Conservation (phyloP, 2,113 vertebrate genomes). For the Hippolais icterina region DNA sequence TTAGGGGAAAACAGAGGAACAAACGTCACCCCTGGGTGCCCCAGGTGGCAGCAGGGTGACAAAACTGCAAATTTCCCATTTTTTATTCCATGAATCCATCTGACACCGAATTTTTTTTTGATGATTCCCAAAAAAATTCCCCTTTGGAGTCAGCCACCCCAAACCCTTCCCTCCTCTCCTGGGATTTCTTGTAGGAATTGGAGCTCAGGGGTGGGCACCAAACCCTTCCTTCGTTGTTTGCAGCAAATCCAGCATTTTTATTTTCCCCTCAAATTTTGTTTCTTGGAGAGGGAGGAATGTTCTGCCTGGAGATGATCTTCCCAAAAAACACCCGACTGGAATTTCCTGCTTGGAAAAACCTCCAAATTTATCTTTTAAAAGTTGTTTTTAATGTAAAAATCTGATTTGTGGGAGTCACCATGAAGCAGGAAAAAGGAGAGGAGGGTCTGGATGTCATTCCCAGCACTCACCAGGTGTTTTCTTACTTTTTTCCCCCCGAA, state of each 20-base stretch:
- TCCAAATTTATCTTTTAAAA: not conserved
- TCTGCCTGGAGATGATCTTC: not conserved
- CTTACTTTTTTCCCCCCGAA: not conserved
- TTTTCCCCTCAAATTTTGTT: not conserved
- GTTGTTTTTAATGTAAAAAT: not conserved
- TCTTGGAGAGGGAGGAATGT: not conserved
- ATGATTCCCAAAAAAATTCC: not conserved
- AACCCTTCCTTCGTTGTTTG: not conserved
- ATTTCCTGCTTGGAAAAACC: not conserved
- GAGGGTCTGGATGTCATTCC: not conserved
- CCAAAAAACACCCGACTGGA: rapidly evolving
- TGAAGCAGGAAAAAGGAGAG: not conserved
- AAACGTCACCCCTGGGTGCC: rapidly evolving
- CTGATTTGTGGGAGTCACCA: not conserved
- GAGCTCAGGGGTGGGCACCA: not conserved
- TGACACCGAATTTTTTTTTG: too few relatives aligned
- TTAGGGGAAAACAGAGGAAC: not conserved
- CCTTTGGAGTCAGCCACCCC: not conserved
- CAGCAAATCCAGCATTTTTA: not conserved
- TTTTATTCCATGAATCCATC: not conserved
- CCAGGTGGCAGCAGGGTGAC: not conserved
- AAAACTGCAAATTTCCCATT: not conserved
- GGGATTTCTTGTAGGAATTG: not conserved
- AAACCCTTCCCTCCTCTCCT: rapidly evolving
- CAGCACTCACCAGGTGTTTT: not conserved